These are phyloP conservation scores for Sternarchorhynchus goeldii DNA, from an alignment of 2,797 vertebrate genomes.

Conservation along the genomic window DNA sequence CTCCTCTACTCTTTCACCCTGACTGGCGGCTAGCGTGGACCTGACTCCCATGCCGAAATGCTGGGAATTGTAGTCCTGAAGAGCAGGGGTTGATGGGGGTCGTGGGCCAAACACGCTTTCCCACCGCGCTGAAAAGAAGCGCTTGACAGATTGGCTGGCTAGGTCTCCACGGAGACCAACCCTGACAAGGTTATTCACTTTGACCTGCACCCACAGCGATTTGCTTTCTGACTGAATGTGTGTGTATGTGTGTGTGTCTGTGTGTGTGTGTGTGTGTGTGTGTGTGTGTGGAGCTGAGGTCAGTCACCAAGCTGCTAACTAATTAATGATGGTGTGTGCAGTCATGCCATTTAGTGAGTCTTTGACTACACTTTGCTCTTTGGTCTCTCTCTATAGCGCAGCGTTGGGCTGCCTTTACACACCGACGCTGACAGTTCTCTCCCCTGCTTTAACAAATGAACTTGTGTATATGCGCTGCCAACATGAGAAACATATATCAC, in stretches of 20 bases:
- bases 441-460: conserved; percentile 23
- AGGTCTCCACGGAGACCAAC: conserved; percentile 43
- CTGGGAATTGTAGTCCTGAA: conserved; percentile 55
- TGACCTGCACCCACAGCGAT: conserved; percentile 50
- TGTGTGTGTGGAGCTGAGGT: conserved; percentile 15
- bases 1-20: conserved; percentile 36
- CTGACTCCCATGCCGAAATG: conserved; percentile 57
- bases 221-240: conserved; percentile 23
- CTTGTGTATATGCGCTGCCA: conserved; percentile 7
- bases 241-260: conserved; percentile 19
- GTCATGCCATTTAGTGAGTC: conserved; percentile 56
- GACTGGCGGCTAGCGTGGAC: conserved; percentile 47
- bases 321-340: conserved; percentile 62
- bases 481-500: neutral
- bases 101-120: conserved; percentile 58
- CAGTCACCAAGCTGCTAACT: conserved; percentile 53
- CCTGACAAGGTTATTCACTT: conserved; percentile 56
- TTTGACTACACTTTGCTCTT: conserved; percentile 47
- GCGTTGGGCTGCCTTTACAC: conserved; percentile 24
- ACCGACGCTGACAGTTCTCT: conserved; percentile 24
- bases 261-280: neutral
- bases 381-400: conserved; percentile 21
- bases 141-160: conserved; percentile 67
- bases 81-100: conserved; percentile 52
- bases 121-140: conserved; percentile 62